phyloP scores from a whole-genome alignment of 1,140 invertebrate genomes.

The Euschistus heros region DNA sequence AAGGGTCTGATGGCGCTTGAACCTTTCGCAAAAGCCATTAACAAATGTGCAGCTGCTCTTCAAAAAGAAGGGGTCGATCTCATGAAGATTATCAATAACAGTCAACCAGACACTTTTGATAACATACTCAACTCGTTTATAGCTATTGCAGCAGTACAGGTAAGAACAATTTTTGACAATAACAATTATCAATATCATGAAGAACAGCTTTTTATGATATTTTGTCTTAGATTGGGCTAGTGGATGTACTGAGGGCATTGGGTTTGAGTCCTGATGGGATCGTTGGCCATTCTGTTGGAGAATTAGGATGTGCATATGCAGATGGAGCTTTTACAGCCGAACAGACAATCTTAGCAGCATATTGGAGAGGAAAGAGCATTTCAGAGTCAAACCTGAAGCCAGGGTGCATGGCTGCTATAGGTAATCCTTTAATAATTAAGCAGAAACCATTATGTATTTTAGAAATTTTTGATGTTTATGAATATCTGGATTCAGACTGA shows the following conservation, averaged over 20 bases:
- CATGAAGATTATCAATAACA: conserved; percentile 64
- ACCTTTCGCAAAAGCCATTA: conserved; percentile 64
- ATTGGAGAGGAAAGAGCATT: conserved; percentile 81
- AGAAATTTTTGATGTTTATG: too few species aligned
- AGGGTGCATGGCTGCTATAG: conserved; percentile 41
- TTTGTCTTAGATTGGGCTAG: conserved; percentile 59
- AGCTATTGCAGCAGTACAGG: conserved; percentile 87
- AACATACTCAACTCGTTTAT: conserved; percentile 83
- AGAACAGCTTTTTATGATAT: neutral
- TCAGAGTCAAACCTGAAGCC: conserved; percentile 59
- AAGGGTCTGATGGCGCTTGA: conserved; percentile 70
- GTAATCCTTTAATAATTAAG: conserved; percentile 31
- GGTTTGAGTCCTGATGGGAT: conserved; percentile 84
- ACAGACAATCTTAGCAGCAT: conserved; percentile 85
- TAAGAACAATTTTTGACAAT: conserved; percentile 29
- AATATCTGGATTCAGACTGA: too few species aligned
- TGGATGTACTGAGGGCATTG: conserved; percentile 66
- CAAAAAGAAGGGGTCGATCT: conserved; percentile 69
- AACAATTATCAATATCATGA: too few species aligned
- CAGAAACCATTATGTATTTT: neutral
- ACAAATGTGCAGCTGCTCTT: conserved; percentile 61
- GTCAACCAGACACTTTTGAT: conserved; percentile 62
- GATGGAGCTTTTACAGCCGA: conserved; percentile 88
- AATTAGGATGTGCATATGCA: conserved; percentile 92
- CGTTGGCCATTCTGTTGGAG: conserved; percentile 90